Percentiles rank a stretch among this genome's conserved stretches.
Evolutionary conservation across 2,797 vertebrate species (phyloP).

Genomic region (Girardinus metallicus): DNA sequence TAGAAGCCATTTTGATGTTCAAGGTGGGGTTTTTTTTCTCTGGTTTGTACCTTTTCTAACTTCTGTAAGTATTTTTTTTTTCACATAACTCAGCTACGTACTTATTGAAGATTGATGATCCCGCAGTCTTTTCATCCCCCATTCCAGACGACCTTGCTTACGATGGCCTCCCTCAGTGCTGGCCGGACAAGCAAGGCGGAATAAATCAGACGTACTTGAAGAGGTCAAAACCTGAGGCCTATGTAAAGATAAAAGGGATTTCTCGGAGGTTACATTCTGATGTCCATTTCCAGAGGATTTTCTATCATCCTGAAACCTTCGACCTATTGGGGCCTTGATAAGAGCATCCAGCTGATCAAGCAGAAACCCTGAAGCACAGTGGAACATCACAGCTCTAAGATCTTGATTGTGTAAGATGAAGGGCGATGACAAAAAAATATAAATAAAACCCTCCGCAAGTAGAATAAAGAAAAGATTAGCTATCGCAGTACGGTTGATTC

Average conservation of each 20-base stretch:
- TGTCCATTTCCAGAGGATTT: conserved; percentile 22
- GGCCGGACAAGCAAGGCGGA: conserved; percentile 1
- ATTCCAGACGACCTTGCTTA: conserved; percentile 3
- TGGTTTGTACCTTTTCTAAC: not conserved
- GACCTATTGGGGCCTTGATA: conserved; percentile 40
- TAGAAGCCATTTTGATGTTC: not conserved
- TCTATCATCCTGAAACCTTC: conserved; percentile 28
- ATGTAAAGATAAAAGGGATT: conserved; percentile 8
- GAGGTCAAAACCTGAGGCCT: conserved; percentile 33
- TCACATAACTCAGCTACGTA: not conserved
- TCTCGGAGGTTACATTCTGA: conserved; percentile 5
- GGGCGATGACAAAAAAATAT: not conserved
- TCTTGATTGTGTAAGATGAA: conserved; percentile 13
- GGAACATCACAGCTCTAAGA: conserved; percentile 12
- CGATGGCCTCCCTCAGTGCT: not conserved
- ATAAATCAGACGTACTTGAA: conserved; percentile 15
- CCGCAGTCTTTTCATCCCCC: not conserved
- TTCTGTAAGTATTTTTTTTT: not conserved
- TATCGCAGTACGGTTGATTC: not conserved
- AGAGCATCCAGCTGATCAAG: conserved; percentile 33
- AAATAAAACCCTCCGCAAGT: not conserved
- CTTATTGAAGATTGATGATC: not conserved
- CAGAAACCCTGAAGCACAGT: conserved; percentile 20
- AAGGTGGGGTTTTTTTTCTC: too few relatives aligned
- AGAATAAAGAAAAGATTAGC: not conserved